Conservation (phyloP, 2,888 invertebrate species). For the Amphimallon solstitiale region DNA sequence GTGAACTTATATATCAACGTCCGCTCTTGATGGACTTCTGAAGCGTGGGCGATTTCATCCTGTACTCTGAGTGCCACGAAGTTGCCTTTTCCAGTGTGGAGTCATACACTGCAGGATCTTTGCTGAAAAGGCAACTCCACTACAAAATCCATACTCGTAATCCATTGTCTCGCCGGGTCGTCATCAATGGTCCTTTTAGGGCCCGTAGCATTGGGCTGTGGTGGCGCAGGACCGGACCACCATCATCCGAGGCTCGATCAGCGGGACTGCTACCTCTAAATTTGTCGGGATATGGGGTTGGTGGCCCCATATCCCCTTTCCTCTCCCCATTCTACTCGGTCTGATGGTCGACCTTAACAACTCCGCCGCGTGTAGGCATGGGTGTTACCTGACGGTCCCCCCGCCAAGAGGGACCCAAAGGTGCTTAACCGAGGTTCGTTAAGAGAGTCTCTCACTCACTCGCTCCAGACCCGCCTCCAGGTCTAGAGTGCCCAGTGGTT, state of each 20-base stretch:
- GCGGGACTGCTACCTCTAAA: neutral
- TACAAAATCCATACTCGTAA: neutral
- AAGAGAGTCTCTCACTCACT: too few species aligned
- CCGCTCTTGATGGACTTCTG: neutral
- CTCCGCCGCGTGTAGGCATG: neutral
- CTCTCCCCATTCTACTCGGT: neutral
- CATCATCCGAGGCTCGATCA: neutral
- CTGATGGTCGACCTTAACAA: neutral
- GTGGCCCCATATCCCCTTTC: neutral
- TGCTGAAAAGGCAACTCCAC: neutral
- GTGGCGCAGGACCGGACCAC: neutral
- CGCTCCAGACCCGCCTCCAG: too few species aligned
- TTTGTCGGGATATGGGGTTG: neutral
- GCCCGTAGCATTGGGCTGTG: neutral
- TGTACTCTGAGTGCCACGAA: constrained; percentile 13
- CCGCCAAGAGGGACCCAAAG: too few species aligned
- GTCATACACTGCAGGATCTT: constrained; percentile 8
- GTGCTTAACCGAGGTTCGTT: too few species aligned
- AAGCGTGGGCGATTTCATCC: constrained; percentile 19
- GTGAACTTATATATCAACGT: neutral
- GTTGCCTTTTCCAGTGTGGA: constrained; percentile 13
- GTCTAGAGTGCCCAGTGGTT: too few species aligned
- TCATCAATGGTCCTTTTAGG: neutral
- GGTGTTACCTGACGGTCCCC: too few species aligned
- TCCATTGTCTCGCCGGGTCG: neutral